Evolutionary conservation across 1,140 invertebrate genomes (phyloP), one percentile per base, ranked within the genome.

Genomic region (Brachionus calyciflorus): DNA sequence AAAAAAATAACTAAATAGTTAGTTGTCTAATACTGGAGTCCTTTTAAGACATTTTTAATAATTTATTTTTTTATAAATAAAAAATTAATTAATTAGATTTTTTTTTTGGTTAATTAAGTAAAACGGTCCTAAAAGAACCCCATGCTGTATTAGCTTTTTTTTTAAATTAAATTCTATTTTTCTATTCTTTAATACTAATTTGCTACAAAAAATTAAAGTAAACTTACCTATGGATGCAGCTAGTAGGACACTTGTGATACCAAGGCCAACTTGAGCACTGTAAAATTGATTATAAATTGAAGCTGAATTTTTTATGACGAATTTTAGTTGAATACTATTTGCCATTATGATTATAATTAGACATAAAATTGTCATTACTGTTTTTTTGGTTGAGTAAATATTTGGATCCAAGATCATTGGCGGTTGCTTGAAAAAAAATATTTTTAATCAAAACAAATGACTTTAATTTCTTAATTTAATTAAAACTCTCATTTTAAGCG

Each of bases 331-430:
- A 24, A 73, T 73, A 19, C 46, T 51, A 33, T 73, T 73, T n/a
- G 69, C 69, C 69, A 73, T 73, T 4, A 73, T 73, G 44, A 73
- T 73, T 6, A 73, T 73, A 0, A 73, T 73, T 26, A 73, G 46
- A 55, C 69, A 73, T 28, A 73, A 55, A 53, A 73, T 73, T 17
- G 69, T 73, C 69, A 73, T 73, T 12, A 73, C 69, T 40, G 69
- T 51, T 21, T 73, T 73, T 49, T 73, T 73, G 28, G 69, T 73
- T 12, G 69, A 49, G 14, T 73, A 73, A 40, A 73, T 73, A 19
- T 73, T 73, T 21, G 69, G 28, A 21, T 73, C 69, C 21, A 73
- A 12, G 9, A 26, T 28, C 19, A 37, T 30, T 6, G 69, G 69
- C 21, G 69, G 10, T 55, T 49, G 46, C 69, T 73, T 37, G 2